Evolutionary conservation across 2,888 invertebrate genomes (phyloP), one percentile per base, ranked within the genome.

Genomic region (Cheilosia variabilis): DNA sequence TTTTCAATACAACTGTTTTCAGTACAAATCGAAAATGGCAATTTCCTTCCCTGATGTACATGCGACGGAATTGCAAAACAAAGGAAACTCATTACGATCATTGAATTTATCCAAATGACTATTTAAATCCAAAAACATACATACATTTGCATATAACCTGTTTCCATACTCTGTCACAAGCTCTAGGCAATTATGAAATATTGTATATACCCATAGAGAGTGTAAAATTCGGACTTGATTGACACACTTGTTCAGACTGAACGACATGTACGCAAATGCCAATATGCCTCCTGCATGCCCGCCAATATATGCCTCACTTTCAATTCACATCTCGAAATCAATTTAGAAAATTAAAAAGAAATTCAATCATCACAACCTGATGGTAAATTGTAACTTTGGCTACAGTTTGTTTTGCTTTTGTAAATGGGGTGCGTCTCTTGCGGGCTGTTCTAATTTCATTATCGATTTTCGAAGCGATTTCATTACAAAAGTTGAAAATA

Each of bases 401-500:
- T 31, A 52, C 19, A 37, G 52, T 13, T 37, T 34, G 13, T 17
- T 41, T 9, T 5, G 1, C 45, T 45, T 55, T 45, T 22, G 17
- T 15, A 9, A 31, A 31, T 31, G 31, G 13, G 15, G 24, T 31
- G n/a, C 34, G 31, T 15, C 4, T 1, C 15, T 27, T 7, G 10
- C 7, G 10, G 9, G 41, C 24, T 45, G 27, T 43, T 57, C 37
- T 75, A 71, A 69, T 57, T 78, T 50, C 27, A 41, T 55, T 78
- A 71, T 69, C 63, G 78, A 71, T 77, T 77, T 47, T 60, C 60
- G 53, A 65, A 68, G n/a, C 43, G 53, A 55, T 68, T 77, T 77
- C 60, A 66, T 77, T 47, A 69, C 24, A 45, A 69, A 77, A 77
- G 68, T 68, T 77, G 31, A 52, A 47, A 43, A 68, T 68, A 17